Base-by-base conservation (phyloP, 2,888 invertebrate species). In the Netelia fuscicornis region DNA sequence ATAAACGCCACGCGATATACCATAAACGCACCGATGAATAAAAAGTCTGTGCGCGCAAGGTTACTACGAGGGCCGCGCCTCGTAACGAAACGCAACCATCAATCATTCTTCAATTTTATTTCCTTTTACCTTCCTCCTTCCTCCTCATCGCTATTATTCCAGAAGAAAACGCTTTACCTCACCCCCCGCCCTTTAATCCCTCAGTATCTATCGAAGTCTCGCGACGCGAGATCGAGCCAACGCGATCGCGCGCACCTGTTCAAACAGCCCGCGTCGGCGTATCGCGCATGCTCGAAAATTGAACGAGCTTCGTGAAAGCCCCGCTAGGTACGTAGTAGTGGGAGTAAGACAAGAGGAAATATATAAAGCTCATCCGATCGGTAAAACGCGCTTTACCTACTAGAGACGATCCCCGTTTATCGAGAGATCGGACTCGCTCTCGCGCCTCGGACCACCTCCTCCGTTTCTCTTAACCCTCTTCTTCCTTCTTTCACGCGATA, bases 381-480 rank as follows among this genome's bases (percentile, higher is more conserved):
- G 71, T 72, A 67, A 82, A n/a, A 37, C 37, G 65, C 56, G 44
- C 78, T 79, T 76, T 79, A 71, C 67, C 81, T 44, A 76, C 82
- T 82, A 11, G 20, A 48, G 78, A 48, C 65, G 42, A 82, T 85
- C 75, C 75, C 65, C 81, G 81, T 85, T 82, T 85, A 81, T 79
- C 78, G 82, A 82, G 65, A 78, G 65, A 85, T 82, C 79, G 64
- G 58, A 58, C 52, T 13, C 52, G 48, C 25, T 56, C 81, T 81
- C 78, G 52, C 75, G 75, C 75, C 78, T 79, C 64, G 20, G 5
- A 20, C 54, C 78, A n/a, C 44, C 25, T 58, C 9, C 60, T 52
- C 62, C 81, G 68, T 56, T 77, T 44, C n/a, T 68, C 74, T 42
- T 62, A 3, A 10, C 30, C 62, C 64, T 71, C 37, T 17, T 56